Evolutionary conservation across 2,888 invertebrate species (phyloP), one percentile per base, ranked within the genome.

Genomic region (Timandra comae): DNA sequence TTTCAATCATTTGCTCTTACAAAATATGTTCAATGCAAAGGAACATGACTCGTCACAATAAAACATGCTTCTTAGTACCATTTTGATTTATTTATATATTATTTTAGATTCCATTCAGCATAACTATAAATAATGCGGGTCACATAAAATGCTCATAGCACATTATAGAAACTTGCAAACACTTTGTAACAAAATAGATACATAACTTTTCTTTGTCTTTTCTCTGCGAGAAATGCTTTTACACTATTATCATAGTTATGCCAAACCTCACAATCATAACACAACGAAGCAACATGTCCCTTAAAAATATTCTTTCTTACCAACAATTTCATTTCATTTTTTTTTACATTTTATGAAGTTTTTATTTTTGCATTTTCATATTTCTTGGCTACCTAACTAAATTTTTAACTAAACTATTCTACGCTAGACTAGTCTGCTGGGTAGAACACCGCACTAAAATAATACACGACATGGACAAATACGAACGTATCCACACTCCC

Each of bases 221-320:
- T 80, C 82, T 82, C 80, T 79, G 79, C 63, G 84, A 84, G 82
- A 80, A 79, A 70, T 68, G 74, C 69, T 67, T 68, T 69, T 56
- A 64, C 71, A 76, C 74, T 74, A 79, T 80, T 80, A 84, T 68
- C 72, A 82, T 85, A 84, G 85, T 86, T 84, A 84, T 82, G 86
- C 86, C 84, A 80, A 85, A 86, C 76, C 73, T 60, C 77, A 76
- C 74, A 68, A n/a, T 63, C 76, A 72, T 78, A 85, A 86, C 81
- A 78, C 77, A 85, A 85, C 80, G 78, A 85, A 84, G 86, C 86
- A 81, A 86, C 84, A 84, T 82, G 81, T 82, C 72, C 84, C 82
- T 84, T 87, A 88, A 88, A 88, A 88, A 88, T 88, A 88, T 81
- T 86, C 87, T 87, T 86, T 87, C 86, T 87, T 87, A 87, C 81